phyloP scores from a whole-genome alignment of 92 coral and sea anemone genomes.

The Porites divaricata region DNA sequence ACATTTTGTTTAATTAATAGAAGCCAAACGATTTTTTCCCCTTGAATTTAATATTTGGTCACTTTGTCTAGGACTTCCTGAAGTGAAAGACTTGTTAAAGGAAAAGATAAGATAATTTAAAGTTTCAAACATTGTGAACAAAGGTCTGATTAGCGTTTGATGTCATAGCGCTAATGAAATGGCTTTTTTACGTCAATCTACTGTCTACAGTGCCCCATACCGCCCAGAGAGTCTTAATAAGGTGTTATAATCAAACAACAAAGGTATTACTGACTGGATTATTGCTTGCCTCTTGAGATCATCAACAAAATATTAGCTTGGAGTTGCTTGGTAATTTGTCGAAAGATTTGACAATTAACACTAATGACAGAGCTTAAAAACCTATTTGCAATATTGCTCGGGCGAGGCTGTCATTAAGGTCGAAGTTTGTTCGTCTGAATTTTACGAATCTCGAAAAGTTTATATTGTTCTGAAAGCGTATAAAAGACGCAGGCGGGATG shows the following conservation, averaged over 20 bases:
- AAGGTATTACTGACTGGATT: slow-evolving; percentile 33
- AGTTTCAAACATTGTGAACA: background rate
- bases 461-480: background rate
- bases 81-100: background rate
- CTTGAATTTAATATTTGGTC: background rate
- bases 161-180: slow-evolving; percentile 14
- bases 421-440: background rate
- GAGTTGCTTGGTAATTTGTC: background rate
- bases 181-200: slow-evolving; percentile 11
- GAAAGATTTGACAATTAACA: background rate
- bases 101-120: too few species aligned
- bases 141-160: background rate
- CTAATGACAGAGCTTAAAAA: slow-evolving; percentile 10
- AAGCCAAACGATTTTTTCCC: background rate
- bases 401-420: background rate
- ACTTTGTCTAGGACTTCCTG: background rate
- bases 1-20: too few species aligned
- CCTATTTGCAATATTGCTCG: background rate
- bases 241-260: slow-evolving; percentile 14
- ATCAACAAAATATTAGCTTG: slow-evolving; percentile 6
- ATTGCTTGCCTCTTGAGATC: slow-evolving; percentile 20
- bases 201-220: background rate
- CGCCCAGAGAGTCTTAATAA: slow-evolving; percentile 1
- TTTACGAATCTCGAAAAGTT: background rate
- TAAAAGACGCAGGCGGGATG: background rate